Evolutionary conservation across 2,113 vertebrate genomes (phyloP).

Genomic region (Suncus etruscus): DNA sequence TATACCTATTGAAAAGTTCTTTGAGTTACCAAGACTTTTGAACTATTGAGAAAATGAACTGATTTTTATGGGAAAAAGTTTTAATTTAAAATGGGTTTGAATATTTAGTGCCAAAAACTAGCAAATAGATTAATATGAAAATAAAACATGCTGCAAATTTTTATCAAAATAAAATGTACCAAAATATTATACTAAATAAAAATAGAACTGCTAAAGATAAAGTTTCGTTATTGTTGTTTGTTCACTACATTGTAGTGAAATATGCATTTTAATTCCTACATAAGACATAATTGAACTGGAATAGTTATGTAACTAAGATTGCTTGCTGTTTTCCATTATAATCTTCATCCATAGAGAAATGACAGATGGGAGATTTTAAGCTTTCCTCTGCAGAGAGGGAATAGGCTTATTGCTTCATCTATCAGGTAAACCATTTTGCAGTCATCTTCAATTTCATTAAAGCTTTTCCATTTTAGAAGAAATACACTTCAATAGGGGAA

Average conservation of each 20-base stretch:
- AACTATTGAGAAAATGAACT: too few relatives aligned
- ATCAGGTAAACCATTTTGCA: slow-evolving; percentile 75
- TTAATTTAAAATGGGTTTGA: too few relatives aligned
- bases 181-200: neutral
- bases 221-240: neutral
- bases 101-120: too few relatives aligned
- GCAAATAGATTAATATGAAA: too few relatives aligned
- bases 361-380: slow-evolving; percentile 79
- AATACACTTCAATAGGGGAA: slow-evolving; percentile 76
- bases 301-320: slow-evolving; percentile 74
- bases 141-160: too few relatives aligned
- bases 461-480: slow-evolving; percentile 64
- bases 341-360: slow-evolving; percentile 68
- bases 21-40: too few relatives aligned
- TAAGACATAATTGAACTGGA: slow-evolving; percentile 69
- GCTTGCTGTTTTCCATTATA: slow-evolving; percentile 55
- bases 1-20: too few relatives aligned
- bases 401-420: slow-evolving; percentile 76
- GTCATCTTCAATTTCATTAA: slow-evolving; percentile 74
- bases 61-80: too few relatives aligned
- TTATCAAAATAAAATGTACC: slow-evolving; percentile 12
- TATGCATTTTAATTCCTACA: slow-evolving; percentile 56
- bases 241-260: slow-evolving; percentile 39
- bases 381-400: slow-evolving; percentile 69
- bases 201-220: slow-evolving; percentile 50